Evolutionary conservation across 2,888 invertebrate species (phyloP), one percentile per base, ranked within the genome.

Genomic region (Pollenia labialis): DNA sequence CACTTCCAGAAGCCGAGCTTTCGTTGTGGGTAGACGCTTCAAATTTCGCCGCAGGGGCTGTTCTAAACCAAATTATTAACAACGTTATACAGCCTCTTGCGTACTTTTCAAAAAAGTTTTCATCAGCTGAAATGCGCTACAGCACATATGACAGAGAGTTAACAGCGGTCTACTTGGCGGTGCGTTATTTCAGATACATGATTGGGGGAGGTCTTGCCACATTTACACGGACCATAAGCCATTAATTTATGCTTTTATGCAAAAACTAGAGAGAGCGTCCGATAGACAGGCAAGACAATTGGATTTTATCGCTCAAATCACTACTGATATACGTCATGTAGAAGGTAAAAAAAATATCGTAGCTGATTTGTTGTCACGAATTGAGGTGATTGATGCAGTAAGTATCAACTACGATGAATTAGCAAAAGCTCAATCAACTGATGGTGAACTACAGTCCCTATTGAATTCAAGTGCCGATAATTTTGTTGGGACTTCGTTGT

Each of bases 101-200:
- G 1, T 93, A 92, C 81, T 93, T 91, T 82, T 93, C 92, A 1
- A 88, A 89, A 79, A 91, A 91, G 46, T 85, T 93, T 1, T 89
- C 82, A 42, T 82, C 89, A 3, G 79, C 92, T 0, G 90, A 93
- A 85, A 79, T 69, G 23, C 91, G 91, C 9, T 93, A 93, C 54
- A 88, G 87, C n/a, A 87, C 88, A 1, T 93, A 93, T 84, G 93
- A 94, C 83, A 66, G 92, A 8, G 92, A 93, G 88, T 89, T 94
- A 0, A 88, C 92, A 7, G 92, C 92, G 0, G 91, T 93, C 3
- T 93, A 93, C 76, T 84, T 90, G 44, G 90, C 91, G 0, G 88
- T 93, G 0, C 90, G 90, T 58, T 88, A 88, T 77, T 89, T 89
- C 76, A 87, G 84, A 56, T 88, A 89, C 81, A 88, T 88, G 85